Conservation (phyloP, 2,888 invertebrate species). For the Cosmorhoe ocellata region DNA sequence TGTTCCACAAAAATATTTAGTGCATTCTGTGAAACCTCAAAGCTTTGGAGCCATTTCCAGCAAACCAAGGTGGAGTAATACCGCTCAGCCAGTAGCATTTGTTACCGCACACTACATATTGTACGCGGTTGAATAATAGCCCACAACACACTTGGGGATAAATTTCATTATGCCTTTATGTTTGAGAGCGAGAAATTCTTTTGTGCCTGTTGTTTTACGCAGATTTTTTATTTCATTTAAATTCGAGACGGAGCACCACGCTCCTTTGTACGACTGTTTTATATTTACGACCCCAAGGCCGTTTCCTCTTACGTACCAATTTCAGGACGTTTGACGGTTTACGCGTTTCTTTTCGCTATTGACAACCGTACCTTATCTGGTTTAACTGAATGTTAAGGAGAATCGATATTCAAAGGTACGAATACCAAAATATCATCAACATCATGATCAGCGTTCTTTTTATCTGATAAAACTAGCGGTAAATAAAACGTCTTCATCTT, state of each 20-base stretch:
- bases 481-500: too few relatives aligned
- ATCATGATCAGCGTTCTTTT: too few relatives aligned
- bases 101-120: conserved; percentile 74
- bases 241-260: conserved; percentile 41
- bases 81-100: conserved; percentile 57
- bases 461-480: too few relatives aligned
- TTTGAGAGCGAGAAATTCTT: conserved; percentile 66
- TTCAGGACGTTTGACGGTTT: conserved; percentile 32
- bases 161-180: conserved; percentile 78
- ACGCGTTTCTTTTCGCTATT: conserved; percentile 32
- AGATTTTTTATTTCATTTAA: conserved; percentile 62
- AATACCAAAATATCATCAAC: not conserved
- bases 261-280: conserved; percentile 34
- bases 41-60: conserved; percentile 41
- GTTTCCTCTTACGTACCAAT: conserved; percentile 32
- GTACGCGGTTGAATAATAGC: conserved; percentile 77
- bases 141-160: conserved; percentile 76
- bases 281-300: conserved; percentile 36
- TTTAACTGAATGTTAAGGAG: conserved; percentile 27
- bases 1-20: conserved; percentile 12
- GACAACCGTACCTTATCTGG: conserved; percentile 33
- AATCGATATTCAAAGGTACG: conserved; percentile 25
- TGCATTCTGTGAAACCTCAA: conserved; percentile 18
- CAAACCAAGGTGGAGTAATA: conserved; percentile 40
- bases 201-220: conserved; percentile 59